Evolutionary conservation across 2,797 vertebrate species (phyloP).

Genomic region (Podarcis siculus): DNA sequence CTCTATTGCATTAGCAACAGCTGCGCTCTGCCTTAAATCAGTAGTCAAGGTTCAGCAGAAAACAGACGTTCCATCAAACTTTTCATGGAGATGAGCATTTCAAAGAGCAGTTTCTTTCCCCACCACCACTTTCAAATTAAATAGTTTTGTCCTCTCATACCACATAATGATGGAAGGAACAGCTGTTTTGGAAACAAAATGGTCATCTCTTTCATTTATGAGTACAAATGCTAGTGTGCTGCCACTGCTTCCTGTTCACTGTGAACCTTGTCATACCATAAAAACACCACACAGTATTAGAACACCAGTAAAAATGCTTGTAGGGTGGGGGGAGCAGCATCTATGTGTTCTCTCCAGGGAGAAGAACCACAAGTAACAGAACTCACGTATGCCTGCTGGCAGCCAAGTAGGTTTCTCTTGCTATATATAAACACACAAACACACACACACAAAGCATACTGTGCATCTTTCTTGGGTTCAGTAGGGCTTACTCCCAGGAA

Average conservation of each 20-base stretch:
- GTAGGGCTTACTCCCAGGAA: background rate
- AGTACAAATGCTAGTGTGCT: background rate
- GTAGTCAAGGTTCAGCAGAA: background rate
- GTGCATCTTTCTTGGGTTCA: background rate
- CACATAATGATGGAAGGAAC: background rate
- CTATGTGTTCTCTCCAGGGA: background rate
- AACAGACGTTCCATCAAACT: background rate
- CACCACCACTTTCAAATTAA: background rate
- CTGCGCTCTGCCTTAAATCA: background rate
- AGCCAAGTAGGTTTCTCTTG: background rate
- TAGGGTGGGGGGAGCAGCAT: background rate
- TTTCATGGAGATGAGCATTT: background rate
- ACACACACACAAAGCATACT: no score
- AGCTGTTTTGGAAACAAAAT: background rate
- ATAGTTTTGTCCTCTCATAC: background rate
- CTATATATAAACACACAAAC: background rate
- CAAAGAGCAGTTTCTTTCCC: background rate
- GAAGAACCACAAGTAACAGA: background rate
- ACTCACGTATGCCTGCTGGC: background rate
- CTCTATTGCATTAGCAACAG: background rate
- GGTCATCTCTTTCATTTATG: background rate
- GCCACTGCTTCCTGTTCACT: background rate
- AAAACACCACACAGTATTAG: background rate
- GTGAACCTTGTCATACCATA: background rate
- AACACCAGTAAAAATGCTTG: background rate